Conservation (phyloP, 2,797 vertebrate species). For the Hyperoplus lanceolatus region DNA sequence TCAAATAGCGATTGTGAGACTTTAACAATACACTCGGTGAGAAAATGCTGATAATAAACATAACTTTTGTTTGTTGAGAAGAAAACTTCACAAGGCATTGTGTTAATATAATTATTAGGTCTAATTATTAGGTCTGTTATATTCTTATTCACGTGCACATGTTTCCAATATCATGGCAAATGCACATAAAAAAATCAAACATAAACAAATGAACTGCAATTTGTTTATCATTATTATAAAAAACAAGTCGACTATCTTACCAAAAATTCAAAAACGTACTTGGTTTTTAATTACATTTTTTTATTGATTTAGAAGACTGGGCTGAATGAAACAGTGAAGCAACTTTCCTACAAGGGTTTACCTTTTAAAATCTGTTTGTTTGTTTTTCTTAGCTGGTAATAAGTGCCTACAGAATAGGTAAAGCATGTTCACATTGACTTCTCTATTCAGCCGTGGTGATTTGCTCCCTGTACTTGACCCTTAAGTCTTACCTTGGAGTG, state of each 20-base stretch:
- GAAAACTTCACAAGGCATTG: background rate
- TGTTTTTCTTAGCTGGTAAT: background rate
- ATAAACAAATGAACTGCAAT: background rate
- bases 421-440: slow-evolving; percentile 35
- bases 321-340: background rate
- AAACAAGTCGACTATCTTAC: background rate
- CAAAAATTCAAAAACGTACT: background rate
- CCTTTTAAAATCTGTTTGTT: background rate
- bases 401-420: background rate
- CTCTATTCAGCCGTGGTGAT: slow-evolving; percentile 40
- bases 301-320: background rate
- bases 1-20: background rate
- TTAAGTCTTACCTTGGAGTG: slow-evolving; percentile 52
- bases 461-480: slow-evolving; percentile 48
- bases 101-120: background rate
- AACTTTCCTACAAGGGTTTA: background rate
- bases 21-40: background rate
- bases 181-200: background rate
- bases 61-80: background rate
- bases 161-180: background rate
- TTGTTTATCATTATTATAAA: background rate
- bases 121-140: background rate
- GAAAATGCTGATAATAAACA: background rate
- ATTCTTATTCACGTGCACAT: background rate
- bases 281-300: background rate